Percentiles rank a stretch among this genome's conserved stretches.
Evolutionary conservation across 2,888 invertebrate species (phyloP).

Genomic region (Didymodactylos carnosus): DNA sequence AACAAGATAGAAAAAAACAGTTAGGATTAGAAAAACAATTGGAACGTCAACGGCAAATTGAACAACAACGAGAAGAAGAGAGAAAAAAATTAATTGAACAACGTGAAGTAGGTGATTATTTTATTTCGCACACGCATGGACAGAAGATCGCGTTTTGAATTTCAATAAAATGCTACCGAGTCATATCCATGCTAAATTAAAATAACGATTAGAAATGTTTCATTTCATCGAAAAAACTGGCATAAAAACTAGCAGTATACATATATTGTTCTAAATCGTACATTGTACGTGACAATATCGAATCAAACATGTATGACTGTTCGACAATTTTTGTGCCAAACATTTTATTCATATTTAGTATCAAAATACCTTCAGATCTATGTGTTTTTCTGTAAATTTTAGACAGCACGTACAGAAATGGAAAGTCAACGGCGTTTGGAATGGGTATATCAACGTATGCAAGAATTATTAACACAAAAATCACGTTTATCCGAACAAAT

Average conservation of each 20-base stretch:
- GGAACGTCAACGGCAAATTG: conserved; percentile 38
- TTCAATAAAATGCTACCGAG: background rate
- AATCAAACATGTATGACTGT: background rate
- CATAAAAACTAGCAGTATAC: background rate
- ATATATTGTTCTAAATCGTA: background rate
- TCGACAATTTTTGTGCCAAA: background rate
- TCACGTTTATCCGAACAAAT: conserved; percentile 7
- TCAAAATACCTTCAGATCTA: too few relatives aligned
- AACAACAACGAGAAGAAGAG: conserved; percentile 47
- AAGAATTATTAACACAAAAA: conserved; percentile 7
- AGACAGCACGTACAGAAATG: conserved; percentile 6
- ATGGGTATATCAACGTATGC: conserved; percentile 11
- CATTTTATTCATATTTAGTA: background rate
- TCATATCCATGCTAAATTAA: background rate
- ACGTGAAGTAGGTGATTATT: too few relatives aligned
- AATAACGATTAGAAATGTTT: too few relatives aligned
- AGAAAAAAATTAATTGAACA: conserved; percentile 57
- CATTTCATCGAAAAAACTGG: too few relatives aligned
- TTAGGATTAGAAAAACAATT: conserved; percentile 64
- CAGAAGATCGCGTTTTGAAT: background rate
- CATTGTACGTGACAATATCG: background rate
- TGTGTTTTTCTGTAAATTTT: background rate
- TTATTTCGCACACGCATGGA: background rate
- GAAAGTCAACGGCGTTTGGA: conserved; percentile 5
- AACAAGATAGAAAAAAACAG: conserved; percentile 71